Base-by-base conservation (phyloP, 1,140 invertebrate genomes). In the Heliconius hermathena region DNA sequence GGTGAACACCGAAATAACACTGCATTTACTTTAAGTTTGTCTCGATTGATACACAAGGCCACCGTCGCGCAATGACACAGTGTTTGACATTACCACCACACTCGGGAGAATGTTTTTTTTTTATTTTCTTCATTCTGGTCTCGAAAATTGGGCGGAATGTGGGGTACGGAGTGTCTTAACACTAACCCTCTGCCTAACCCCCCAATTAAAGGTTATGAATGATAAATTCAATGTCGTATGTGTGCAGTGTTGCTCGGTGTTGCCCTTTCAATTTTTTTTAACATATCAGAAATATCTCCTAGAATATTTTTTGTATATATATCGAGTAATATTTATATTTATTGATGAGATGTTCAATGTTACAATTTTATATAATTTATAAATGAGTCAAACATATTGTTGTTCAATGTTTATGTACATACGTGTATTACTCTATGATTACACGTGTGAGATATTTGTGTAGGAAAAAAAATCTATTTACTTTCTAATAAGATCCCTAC, bases 401-500 rank as follows among this genome's bases (percentile, higher is more conserved):
- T 66, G 60, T 26, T 66, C 1, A 66, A 49, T 73, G 41, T n/a
- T n/a, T 73, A 41, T 52, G 20, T 2, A 46, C 36, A n/a, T 38
- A 36, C 22, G 49, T 73, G 49, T 73, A 73, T 73, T 11, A 73
- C 36, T 26, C 6, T 49, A 26, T 33, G n/a, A 16, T 26, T 66
- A 29, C 60, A 66, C 26, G 22, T 29, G 60, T 29, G 22, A 49
- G 49, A 26, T 46, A 73, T 49, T 11, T 73, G 18, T 73, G 46
- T 41, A 49, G 38, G 49, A 6, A 73, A 26, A 41, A 71, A 13
- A 26, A 16, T 36, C 33, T 66, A 29, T 66, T 6, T 29, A 29
- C 22, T 66, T 66, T 66, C 4, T 52, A 70, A 73, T 78, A 79
- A 75, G 74, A 71, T 38, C 46, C 57, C 46, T 76, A 57, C 78